Percentiles rank a stretch among this genome's conserved stretches.
These are phyloP conservation scores for Lepidurus packardi DNA, from an alignment of 1,140 invertebrate species.

Conservation along the genomic window DNA sequence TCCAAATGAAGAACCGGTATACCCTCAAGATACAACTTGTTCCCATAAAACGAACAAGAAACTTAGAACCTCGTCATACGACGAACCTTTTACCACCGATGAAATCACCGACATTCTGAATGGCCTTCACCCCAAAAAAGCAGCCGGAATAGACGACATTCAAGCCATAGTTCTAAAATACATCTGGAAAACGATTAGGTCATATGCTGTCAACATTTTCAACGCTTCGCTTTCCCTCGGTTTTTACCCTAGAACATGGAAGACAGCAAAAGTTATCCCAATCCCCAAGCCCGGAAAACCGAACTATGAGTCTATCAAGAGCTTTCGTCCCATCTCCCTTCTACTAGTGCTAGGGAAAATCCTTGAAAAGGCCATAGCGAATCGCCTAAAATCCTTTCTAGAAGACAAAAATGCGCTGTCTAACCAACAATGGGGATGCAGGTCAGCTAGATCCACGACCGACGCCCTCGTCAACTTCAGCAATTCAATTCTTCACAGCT, in stretches of 20 bases:
- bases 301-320: neutral
- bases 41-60: neutral
- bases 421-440: neutral
- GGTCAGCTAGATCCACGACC: neutral
- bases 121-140: neutral
- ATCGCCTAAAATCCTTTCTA: neutral
- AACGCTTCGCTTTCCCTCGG: conserved; percentile 14
- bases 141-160: neutral
- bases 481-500: neutral
- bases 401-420: conserved; percentile 24
- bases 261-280: neutral
- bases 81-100: neutral
- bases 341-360: neutral
- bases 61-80: neutral
- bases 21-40: neutral
- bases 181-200: neutral
- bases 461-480: neutral
- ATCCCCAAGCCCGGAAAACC: conserved; percentile 28
- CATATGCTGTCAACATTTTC: neutral
- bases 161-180: neutral
- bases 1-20: neutral
- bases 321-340: conserved; percentile 23
- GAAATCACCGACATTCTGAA: neutral
- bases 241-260: neutral
- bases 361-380: conserved; percentile 13